phyloP scores from a whole-genome alignment of 2,888 invertebrate species.

The Aplocera efformata region DNA sequence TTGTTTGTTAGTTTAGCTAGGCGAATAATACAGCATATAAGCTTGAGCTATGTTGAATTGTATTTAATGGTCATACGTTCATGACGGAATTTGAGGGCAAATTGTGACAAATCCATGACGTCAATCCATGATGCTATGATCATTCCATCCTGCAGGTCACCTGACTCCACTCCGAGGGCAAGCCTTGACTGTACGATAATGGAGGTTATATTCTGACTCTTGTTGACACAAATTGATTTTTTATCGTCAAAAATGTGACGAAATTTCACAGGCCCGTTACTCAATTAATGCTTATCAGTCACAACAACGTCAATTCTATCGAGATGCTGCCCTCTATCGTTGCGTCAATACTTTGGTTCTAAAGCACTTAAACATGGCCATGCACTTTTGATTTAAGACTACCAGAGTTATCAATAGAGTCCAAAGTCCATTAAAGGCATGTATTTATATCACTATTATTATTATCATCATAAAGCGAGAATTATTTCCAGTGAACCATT shows the following conservation, averaged over 20 bases:
- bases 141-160: conserved; percentile 7
- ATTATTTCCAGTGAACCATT: conserved; percentile 12
- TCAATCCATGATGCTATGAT: conserved; percentile 2
- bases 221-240: conserved; percentile 74
- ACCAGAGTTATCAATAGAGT: conserved; percentile 1
- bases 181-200: conserved; percentile 37
- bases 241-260: conserved; percentile 62
- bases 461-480: not conserved
- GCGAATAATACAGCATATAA: no score
- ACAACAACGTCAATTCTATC: conserved; percentile 56
- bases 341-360: conserved; percentile 18
- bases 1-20: no score
- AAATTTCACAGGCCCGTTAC: conserved; percentile 56
- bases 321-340: conserved; percentile 34
- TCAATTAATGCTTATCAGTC: conserved; percentile 59
- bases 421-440: conserved; percentile 4
- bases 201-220: conserved; percentile 47
- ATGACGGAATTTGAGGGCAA: no score
- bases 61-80: no score
- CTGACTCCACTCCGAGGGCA: conserved; percentile 16
- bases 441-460: not conserved
- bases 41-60: no score
- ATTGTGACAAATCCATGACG: not conserved
- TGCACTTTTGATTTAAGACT: not conserved
- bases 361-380: conserved; percentile 1